These are phyloP conservation scores for Muschampia plurimacula DNA, from an alignment of 2,888 invertebrate genomes.

Conservation along the genomic window DNA sequence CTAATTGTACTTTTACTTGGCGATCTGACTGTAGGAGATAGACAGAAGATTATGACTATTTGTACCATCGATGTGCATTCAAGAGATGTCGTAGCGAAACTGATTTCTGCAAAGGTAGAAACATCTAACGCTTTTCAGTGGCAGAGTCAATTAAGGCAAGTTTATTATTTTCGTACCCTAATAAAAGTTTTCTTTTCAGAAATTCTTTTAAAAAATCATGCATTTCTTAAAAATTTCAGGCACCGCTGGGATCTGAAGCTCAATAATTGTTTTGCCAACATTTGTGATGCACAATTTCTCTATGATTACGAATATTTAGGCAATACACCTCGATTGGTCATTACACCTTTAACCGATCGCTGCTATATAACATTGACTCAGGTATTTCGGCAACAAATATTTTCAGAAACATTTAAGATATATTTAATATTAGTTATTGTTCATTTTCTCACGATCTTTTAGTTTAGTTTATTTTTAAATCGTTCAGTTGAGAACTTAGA, in stretches of 20 bases:
- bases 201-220: neutral
- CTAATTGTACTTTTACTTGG: slow-evolving; percentile 95
- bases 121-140: slow-evolving; percentile 96
- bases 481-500: neutral
- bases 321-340: slow-evolving; percentile 96
- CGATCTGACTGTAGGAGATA: slow-evolving; percentile 93
- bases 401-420: neutral
- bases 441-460: neutral
- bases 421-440: neutral
- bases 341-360: slow-evolving; percentile 97
- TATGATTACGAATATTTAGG: slow-evolving; percentile 98
- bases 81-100: slow-evolving; percentile 96
- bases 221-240: slow-evolving; percentile 40
- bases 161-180: neutral
- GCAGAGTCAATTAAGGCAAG: slow-evolving; percentile 93
- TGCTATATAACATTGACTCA: slow-evolving; percentile 98
- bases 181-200: neutral
- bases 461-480: too few relatives aligned
- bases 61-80: slow-evolving; percentile 99
- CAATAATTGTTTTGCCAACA: slow-evolving; percentile 97
- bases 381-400: slow-evolving; percentile 62
- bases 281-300: slow-evolving; percentile 96
- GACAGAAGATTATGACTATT: slow-evolving; percentile 99
- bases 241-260: slow-evolving; percentile 92
- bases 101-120: slow-evolving; percentile 96